Conservation (phyloP, 2,113 vertebrate genomes). For the Caranx ignobilis region DNA sequence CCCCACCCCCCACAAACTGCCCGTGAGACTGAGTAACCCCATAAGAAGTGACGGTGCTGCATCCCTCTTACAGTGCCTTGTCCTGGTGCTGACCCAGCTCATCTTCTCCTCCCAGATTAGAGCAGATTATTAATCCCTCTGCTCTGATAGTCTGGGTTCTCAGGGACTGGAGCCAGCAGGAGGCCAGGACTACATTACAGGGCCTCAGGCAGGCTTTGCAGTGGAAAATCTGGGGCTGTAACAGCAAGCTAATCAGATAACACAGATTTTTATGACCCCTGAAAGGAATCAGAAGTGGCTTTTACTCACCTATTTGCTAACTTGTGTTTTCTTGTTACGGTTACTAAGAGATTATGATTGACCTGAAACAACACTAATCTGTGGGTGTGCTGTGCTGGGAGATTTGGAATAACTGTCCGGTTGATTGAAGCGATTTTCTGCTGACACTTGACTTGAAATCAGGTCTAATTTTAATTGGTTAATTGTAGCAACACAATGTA, state of each 20-base stretch:
- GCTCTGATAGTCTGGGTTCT: slow-evolving; percentile 58
- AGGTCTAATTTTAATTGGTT: slow-evolving; percentile 13
- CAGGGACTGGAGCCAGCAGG: slow-evolving; percentile 47
- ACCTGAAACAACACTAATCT: slow-evolving; percentile 54
- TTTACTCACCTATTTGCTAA: slow-evolving; percentile 46
- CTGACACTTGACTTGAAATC: slow-evolving; percentile 13
- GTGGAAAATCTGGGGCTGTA: slow-evolving; percentile 33
- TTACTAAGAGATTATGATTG: slow-evolving; percentile 38
- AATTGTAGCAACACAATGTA: background rate
- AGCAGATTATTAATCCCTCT: slow-evolving; percentile 76
- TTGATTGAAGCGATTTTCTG: slow-evolving; percentile 4
- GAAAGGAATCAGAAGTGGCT: slow-evolving; percentile 39
- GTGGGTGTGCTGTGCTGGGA: slow-evolving; percentile 48
- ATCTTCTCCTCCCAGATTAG: slow-evolving; percentile 70
- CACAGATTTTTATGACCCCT: slow-evolving; percentile 35
- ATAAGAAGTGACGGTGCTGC: background rate
- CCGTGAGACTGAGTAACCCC: slow-evolving; percentile 14
- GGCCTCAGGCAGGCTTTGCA: slow-evolving; percentile 32
- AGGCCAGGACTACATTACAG: slow-evolving; percentile 31
- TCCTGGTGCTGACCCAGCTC: slow-evolving; percentile 63
- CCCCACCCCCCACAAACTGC: background rate
- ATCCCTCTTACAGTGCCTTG: slow-evolving; percentile 30
- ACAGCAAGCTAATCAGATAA: slow-evolving; percentile 33
- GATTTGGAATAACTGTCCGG: slow-evolving; percentile 38
- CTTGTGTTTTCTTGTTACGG: slow-evolving; percentile 22